These are phyloP conservation scores for Echeneis naucrates DNA, from an alignment of 2,797 vertebrate species.

Conservation along the genomic window DNA sequence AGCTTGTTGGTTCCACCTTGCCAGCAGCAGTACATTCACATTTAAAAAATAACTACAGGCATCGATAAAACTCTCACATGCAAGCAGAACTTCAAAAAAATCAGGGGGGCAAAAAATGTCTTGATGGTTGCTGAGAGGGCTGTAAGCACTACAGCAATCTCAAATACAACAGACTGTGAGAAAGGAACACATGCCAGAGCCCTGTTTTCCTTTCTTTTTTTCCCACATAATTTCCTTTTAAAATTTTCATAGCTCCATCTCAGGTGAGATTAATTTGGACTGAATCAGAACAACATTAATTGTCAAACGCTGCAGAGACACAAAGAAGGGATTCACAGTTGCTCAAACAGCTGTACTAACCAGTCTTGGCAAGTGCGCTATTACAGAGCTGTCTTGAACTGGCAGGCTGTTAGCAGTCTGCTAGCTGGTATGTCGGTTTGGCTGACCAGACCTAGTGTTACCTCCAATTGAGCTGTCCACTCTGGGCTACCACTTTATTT, in stretches of 20 bases:
- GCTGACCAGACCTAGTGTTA: constrained; percentile 48
- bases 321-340: constrained; percentile 74
- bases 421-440: constrained; percentile 69
- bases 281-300: constrained; percentile 47
- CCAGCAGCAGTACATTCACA: constrained; percentile 30
- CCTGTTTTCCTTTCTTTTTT: constrained; percentile 24
- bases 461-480: constrained; percentile 60
- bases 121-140: constrained; percentile 57
- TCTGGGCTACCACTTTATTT: constrained; percentile 57
- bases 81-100: constrained; percentile 71
- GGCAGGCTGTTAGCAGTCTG: constrained; percentile 48
- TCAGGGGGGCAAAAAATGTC: constrained; percentile 55
- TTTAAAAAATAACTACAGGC: constrained; percentile 56
- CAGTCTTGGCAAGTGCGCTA: constrained; percentile 57
- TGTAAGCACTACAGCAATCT: constrained; percentile 38
- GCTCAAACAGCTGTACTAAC: constrained; percentile 66
- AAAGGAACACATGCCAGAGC: constrained; percentile 34
- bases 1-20: constrained; percentile 46
- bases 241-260: constrained; percentile 38
- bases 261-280: constrained; percentile 66
- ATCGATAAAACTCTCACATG: constrained; percentile 76
- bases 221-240: constrained; percentile 40
- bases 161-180: constrained; percentile 27
- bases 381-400: constrained; percentile 52
- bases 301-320: constrained; percentile 54